Evolutionary conservation across 2,113 vertebrate species (phyloP).

Genomic region (Theristicus caerulescens): DNA sequence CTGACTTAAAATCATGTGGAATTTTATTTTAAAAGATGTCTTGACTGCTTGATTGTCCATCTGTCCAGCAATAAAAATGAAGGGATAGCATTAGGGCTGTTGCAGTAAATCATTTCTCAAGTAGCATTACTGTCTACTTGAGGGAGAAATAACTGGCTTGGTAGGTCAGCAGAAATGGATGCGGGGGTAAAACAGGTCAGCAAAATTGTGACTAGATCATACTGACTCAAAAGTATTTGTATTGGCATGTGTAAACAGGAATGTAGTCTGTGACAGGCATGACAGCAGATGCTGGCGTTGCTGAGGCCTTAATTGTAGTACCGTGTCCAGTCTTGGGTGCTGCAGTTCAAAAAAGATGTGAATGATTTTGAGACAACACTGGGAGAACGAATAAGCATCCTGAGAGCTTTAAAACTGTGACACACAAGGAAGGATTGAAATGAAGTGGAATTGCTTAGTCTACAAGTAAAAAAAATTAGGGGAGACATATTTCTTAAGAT

Average conservation of each 20-base stretch:
- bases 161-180: conserved; percentile 24
- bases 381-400: background rate
- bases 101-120: conserved; percentile 10
- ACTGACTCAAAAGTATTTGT: background rate
- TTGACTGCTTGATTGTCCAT: background rate
- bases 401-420: background rate
- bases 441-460: background rate
- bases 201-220: background rate
- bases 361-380: background rate
- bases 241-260: background rate
- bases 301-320: background rate
- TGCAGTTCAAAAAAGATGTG: background rate
- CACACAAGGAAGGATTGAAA: background rate
- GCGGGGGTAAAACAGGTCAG: background rate
- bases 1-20: background rate
- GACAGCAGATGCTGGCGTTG: background rate
- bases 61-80: background rate
- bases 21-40: background rate
- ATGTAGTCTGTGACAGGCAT: background rate
- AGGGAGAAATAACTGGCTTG: conserved; percentile 18
- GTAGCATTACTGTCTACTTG: background rate
- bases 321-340: background rate
- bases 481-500: background rate
- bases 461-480: background rate
- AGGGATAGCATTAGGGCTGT: background rate